Conservation (phyloP, 2,797 vertebrate species). For the Silurus lanzhouensis region DNA sequence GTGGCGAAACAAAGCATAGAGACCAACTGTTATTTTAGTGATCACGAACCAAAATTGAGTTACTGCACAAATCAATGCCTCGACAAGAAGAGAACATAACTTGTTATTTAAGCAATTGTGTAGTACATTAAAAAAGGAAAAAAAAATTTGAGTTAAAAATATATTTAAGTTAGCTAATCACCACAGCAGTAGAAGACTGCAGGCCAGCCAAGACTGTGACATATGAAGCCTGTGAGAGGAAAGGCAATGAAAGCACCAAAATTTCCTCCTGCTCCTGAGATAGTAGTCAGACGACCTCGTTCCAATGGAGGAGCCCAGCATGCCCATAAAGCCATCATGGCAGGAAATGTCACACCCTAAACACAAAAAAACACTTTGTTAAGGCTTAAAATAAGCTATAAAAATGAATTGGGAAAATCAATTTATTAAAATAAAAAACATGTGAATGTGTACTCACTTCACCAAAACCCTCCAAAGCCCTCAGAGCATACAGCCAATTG, state of each 20-base stretch:
- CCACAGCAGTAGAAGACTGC: conserved; percentile 86
- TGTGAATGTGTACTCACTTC: conserved; percentile 69
- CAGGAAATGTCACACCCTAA: conserved; percentile 83
- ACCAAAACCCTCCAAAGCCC: conserved; percentile 81
- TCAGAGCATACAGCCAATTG: conserved; percentile 76
- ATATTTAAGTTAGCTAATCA: conserved; percentile 60
- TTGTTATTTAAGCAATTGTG: not conserved
- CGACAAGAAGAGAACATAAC: not conserved
- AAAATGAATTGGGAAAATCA: not conserved
- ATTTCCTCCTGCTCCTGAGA: conserved; percentile 77
- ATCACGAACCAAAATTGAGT: not conserved
- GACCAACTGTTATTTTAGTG: not conserved
- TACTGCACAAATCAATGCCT: not conserved
- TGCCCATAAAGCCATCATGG: conserved; percentile 88
- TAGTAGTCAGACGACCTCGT: conserved; percentile 77
- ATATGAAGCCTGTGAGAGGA: conserved; percentile 80
- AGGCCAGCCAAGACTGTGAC: conserved; percentile 82
- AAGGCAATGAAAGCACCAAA: conserved; percentile 84
- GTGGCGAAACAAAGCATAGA: conserved; percentile 27
- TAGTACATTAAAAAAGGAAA: too few species aligned
- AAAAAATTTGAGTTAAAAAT: not conserved
- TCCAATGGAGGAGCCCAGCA: conserved; percentile 87
- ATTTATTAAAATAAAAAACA: not conserved
- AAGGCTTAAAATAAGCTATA: not conserved
- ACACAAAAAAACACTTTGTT: conserved; percentile 1